Percentiles rank a stretch among this genome's conserved stretches.
Evolutionary conservation across 2,113 vertebrate species (phyloP).

Genomic region (Pelusios castaneus): DNA sequence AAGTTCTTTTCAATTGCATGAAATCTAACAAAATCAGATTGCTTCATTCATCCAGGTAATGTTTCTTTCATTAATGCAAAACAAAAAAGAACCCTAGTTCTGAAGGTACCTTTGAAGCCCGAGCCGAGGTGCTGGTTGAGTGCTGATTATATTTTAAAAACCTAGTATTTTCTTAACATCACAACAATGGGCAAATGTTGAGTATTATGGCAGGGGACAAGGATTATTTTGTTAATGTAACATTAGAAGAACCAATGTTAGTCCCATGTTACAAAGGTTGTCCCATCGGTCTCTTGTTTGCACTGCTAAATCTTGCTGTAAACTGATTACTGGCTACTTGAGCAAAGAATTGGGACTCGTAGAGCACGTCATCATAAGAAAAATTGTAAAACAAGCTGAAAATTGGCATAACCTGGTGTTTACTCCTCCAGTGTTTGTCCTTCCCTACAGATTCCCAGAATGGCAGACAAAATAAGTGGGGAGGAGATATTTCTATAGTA

Average conservation of each 20-base stretch:
- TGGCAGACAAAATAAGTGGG: background rate
- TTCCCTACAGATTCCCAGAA: background rate
- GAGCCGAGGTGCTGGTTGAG: background rate
- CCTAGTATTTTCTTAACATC: background rate
- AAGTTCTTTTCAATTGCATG: background rate
- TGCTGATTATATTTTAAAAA: fast-evolving
- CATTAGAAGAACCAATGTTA: background rate
- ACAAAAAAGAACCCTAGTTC: background rate
- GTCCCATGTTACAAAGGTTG: background rate
- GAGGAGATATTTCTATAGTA: background rate
- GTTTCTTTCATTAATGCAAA: background rate
- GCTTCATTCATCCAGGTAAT: background rate
- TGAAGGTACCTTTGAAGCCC: background rate
- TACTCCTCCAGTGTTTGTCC: background rate
- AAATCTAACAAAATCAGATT: background rate
- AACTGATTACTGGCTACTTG: background rate
- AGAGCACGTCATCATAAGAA: background rate
- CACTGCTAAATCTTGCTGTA: background rate
- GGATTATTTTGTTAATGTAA: background rate
- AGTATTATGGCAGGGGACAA: background rate
- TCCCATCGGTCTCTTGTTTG: background rate
- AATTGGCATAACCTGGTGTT: background rate
- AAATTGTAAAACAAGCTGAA: background rate
- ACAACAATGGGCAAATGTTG: background rate
- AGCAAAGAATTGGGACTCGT: background rate